phyloP scores from a whole-genome alignment of 2,113 vertebrate species.

The Macroglossus sobrinus region DNA sequence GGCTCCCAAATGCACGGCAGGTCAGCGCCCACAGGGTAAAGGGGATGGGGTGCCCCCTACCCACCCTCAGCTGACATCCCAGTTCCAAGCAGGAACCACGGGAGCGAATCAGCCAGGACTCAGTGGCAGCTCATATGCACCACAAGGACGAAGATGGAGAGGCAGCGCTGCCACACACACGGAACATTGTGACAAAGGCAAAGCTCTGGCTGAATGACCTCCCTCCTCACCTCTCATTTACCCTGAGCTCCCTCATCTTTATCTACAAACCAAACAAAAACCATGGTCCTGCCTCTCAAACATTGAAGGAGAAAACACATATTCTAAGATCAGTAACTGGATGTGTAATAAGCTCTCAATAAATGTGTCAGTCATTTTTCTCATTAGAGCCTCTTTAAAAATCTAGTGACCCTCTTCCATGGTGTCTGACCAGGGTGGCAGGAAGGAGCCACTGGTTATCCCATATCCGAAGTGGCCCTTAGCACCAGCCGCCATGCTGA shows the following conservation, averaged over 20 bases:
- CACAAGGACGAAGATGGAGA: rapidly evolving
- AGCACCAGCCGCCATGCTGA: neutral
- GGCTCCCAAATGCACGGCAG: neutral
- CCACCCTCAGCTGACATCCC: neutral
- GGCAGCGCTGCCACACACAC: neutral
- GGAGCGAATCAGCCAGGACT: neutral
- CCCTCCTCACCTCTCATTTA: neutral
- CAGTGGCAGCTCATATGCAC: neutral
- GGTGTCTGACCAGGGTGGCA: neutral
- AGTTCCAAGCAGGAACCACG: neutral
- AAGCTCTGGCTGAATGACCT: neutral
- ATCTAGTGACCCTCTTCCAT: neutral
- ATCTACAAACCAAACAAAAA: neutral
- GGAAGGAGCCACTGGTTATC: neutral
- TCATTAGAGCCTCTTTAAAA: neutral
- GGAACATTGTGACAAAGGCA: neutral
- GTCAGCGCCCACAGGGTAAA: neutral
- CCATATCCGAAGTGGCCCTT: neutral
- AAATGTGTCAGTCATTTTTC: neutral
- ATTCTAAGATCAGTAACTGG: neutral
- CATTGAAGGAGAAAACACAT: neutral
- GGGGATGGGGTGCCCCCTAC: neutral
- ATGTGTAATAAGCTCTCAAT: neutral
- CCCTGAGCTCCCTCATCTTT: neutral
- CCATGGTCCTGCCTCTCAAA: neutral